Evolutionary conservation across 2,888 invertebrate genomes (phyloP), one percentile per base, ranked within the genome.

Genomic region (Megastigmus dorsalis): DNA sequence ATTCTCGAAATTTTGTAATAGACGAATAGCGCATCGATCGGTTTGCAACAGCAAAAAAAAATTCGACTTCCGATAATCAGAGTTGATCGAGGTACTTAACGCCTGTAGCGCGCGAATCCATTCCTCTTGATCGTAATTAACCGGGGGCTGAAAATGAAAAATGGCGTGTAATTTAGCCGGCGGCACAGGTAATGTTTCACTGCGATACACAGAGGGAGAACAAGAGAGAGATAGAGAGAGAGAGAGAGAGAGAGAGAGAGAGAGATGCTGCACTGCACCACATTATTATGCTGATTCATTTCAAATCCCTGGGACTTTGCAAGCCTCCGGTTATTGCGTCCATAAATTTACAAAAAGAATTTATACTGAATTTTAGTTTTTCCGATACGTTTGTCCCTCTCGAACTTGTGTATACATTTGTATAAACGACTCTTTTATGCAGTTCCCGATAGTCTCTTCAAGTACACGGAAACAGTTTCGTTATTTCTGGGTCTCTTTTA

Each of bases 271-370:
- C 62, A 3, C 20, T 23, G 23, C 62, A 20, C 54, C 70, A 74
- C 74, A 74, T 76, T 78, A 77, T 81, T 77, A 52, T 52, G 43
- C 75, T 80, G 78, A 81, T 81, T 81, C 78, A 79, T 80, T 78
- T 62, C 60, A 30, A 78, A 78, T 60, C 67, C 77, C 75, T 74
- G 77, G 75, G 77, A 67, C 55, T 33, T 63, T 57, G 73, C 77
- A 55, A 65, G 74, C 77, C 41, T 66, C 65, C 63, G 77, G 80
- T 55, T 81, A 81, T 80, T 81, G 77, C 79, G 54, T 30, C 66
- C 77, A 77, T 81, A 81, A 81, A 81, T 81, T 79, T 75, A 68
- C 15, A 18, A 43, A 26, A 43, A 60, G 43, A 28, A 18, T 33
- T 55, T 36, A 4, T 26, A 13, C 9, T 13, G n/a, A n/a, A 13